Evolutionary conservation across 35 echinoderm and acorn worm genomes (phyloP).

Genomic region (Diadema setosum): DNA sequence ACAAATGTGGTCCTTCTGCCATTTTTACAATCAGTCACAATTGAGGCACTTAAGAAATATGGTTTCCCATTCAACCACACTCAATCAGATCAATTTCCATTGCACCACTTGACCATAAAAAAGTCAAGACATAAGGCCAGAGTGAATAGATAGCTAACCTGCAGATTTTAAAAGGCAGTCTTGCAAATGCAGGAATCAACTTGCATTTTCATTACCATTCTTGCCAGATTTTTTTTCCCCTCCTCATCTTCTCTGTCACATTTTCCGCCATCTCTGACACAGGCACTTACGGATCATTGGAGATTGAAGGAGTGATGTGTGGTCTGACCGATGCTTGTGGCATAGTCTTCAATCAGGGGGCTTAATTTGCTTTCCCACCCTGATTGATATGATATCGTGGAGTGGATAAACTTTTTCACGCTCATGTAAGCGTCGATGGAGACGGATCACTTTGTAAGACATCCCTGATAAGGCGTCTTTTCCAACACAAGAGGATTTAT

Average conservation of each 20-base stretch:
- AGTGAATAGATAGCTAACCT: background rate
- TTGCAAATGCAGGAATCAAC: background rate
- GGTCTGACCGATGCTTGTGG: background rate
- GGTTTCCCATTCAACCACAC: background rate
- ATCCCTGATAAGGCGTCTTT: background rate
- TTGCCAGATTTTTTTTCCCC: background rate
- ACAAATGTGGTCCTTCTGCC: background rate
- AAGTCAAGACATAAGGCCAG: background rate
- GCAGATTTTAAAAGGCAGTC: background rate
- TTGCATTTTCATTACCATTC: background rate
- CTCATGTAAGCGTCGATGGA: background rate
- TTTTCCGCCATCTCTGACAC: background rate
- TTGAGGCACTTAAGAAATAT: background rate
- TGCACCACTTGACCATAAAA: background rate
- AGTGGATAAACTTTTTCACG: constrained; percentile 1
- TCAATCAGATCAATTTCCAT: background rate
- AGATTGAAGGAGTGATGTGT: background rate
- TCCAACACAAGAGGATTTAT: background rate
- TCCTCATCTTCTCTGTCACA: background rate
- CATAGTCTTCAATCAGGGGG: background rate
- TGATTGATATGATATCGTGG: background rate
- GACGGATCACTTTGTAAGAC: background rate
- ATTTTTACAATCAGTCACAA: background rate
- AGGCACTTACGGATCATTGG: background rate
- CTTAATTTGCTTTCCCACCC: background rate